Evolutionary conservation across 2,888 invertebrate genomes (phyloP), one percentile per base, ranked within the genome.

Genomic region (Taenaris catops): DNA sequence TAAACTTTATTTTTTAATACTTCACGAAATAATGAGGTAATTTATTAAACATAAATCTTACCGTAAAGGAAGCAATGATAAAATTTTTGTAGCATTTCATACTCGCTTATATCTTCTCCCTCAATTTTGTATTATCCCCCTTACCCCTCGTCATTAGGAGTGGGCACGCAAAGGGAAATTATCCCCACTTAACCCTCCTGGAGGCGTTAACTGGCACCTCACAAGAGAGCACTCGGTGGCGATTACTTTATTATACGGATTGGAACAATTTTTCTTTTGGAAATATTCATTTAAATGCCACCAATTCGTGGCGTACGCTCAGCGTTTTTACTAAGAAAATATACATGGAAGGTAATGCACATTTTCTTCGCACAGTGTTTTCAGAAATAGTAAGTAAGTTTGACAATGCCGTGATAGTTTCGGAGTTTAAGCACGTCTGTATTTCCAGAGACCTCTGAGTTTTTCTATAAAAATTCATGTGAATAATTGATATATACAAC

Each of bases 161-260:
- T 70, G 71, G 76, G 79, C 79, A 83, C 80, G 83, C 79, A 78
- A 79, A 81, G 75, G 79, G 79, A 83, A 84, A 84, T 84, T 83
- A 84, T 84, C 80, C 79, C 68, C 80, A 80, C 79, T 86, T 83
- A 81, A 80, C 81, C 83, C 83, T 76, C 79, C 74, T 69, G 69
- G 65, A 83, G 80, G 84, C 83, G 84, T 72, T 83, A 84, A 86
- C 84, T 86, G 80, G 79, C 79, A 83, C 83, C 84, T 81, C 75
- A 71, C 71, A 63, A 59, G 62, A 81, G 83, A 67, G 79, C 68
- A 59, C 80, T 83, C 63, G 58, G 46, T 59, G 47, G 50, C 68
- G 75, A 84, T 81, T 80, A 80, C 76, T 83, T 81, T 81, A 81
- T 83, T 79, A 81, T 74, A 71, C 74, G 71, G 65, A 80, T 76